phyloP scores from a whole-genome alignment of 1,140 invertebrate genomes.

The Zaprionus taronus region DNA sequence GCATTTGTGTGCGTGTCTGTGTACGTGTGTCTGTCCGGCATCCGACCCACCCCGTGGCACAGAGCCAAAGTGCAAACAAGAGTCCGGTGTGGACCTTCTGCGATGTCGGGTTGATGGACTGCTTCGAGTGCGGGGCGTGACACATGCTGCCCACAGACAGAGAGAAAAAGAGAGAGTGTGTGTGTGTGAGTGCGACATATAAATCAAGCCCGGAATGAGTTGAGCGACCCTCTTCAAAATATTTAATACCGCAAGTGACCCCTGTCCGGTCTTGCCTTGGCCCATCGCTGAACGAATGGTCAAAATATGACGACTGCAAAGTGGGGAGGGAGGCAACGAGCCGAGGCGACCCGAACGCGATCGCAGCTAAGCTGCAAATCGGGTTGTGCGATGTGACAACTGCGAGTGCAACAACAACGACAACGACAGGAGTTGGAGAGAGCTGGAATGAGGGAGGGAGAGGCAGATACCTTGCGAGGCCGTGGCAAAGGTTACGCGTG shows the following conservation, averaged over 20 bases:
- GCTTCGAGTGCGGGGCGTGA: constrained; percentile 66
- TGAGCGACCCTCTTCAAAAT: constrained; percentile 77
- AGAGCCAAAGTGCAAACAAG: constrained; percentile 34
- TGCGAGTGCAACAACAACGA: constrained; percentile 25
- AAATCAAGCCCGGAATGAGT: constrained; percentile 70
- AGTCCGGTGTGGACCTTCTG: neutral
- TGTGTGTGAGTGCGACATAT: constrained; percentile 33
- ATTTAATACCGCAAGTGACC: constrained; percentile 80
- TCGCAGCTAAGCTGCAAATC: constrained; percentile 38
- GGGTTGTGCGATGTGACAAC: constrained; percentile 44
- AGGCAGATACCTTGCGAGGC: constrained; percentile 18
- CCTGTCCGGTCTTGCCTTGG: constrained; percentile 56
- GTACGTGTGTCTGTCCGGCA: neutral
- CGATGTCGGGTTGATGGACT: constrained; percentile 31
- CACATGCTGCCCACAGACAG: constrained; percentile 45
- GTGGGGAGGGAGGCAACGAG: constrained; percentile 20
- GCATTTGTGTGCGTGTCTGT: too few species aligned
- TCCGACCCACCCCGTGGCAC: neutral
- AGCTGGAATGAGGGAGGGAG: neutral
- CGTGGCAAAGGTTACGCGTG: constrained; percentile 74
- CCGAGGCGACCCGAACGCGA: neutral
- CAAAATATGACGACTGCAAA: constrained; percentile 50
- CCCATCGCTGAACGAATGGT: constrained; percentile 43
- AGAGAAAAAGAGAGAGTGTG: neutral
- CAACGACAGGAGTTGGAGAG: neutral